Evolutionary conservation across 2,797 vertebrate genomes (phyloP).

Genomic region (Chanos chanos): DNA sequence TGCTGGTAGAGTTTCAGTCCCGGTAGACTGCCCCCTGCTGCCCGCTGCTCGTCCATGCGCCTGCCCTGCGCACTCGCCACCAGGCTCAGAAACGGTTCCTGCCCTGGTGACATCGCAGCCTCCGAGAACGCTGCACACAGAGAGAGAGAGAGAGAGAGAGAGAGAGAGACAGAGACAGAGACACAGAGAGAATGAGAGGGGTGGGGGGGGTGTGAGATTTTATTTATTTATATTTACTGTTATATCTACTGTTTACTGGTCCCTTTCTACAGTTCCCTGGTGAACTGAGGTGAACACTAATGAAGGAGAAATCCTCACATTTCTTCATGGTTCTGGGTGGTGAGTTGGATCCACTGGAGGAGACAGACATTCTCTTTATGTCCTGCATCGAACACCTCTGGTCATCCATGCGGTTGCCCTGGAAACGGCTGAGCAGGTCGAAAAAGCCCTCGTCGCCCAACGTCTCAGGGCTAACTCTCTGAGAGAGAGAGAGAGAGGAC

Average conservation of each 20-base stretch:
- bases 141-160: not conserved
- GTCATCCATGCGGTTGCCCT: conserved; percentile 97
- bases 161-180: not conserved
- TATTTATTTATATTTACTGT: no score
- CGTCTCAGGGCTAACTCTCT: conserved; percentile 78
- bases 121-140: conserved; percentile 70
- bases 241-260: no score
- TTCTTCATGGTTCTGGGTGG: conserved; percentile 73
- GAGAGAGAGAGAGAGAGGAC: conserved; percentile 19
- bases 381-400: conserved; percentile 85
- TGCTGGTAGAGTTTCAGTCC: conserved; percentile 75
- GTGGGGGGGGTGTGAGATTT: no score
- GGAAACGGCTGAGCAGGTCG: conserved; percentile 92
- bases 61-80: conserved; percentile 76
- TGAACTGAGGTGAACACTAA: not conserved
- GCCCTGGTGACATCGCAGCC: conserved; percentile 72
- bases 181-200: not conserved
- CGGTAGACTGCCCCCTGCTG: conserved; percentile 73
- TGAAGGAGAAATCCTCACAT: conserved; percentile 66
- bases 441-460: conserved; percentile 93
- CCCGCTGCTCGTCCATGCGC: conserved; percentile 80
- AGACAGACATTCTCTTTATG: conserved; percentile 59
- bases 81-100: conserved; percentile 75
- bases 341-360: conserved; percentile 51
- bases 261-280: no score